Percentiles rank a stretch among this genome's conserved stretches.
Evolutionary conservation across 2,888 invertebrate genomes (phyloP).

Genomic region (Diarsia rubi): DNA sequence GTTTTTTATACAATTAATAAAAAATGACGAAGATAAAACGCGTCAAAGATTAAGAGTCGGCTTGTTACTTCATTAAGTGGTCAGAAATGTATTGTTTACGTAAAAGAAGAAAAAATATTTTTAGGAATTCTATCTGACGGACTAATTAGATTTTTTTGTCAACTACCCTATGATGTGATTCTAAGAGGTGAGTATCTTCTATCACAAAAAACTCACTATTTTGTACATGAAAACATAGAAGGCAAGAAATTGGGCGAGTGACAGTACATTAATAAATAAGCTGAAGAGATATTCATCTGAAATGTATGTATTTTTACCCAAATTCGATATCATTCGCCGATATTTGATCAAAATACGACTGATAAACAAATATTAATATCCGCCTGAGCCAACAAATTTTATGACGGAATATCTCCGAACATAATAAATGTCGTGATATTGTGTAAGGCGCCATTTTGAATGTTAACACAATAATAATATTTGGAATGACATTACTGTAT

Average conservation of each 20-base stretch:
- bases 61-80: too few species aligned
- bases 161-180: background rate
- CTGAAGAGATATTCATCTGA: background rate
- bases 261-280: too few species aligned
- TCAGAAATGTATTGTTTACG: too few species aligned
- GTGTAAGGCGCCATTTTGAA: constrained; percentile 6
- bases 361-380: constrained; percentile 35
- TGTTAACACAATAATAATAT: constrained; percentile 30
- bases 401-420: constrained; percentile 21
- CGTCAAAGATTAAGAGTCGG: too few species aligned
- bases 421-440: constrained; percentile 16
- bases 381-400: constrained; percentile 31
- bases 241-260: background rate
- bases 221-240: background rate
- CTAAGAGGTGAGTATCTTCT: background rate
- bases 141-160: too few species aligned
- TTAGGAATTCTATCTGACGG: too few species aligned
- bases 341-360: constrained; percentile 32
- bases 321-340: constrained; percentile 18
- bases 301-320: constrained; percentile 6
- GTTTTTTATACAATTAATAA: too few species aligned
- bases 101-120: too few species aligned
- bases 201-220: background rate
- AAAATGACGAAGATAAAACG: too few species aligned
- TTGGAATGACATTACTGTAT: constrained; percentile 24